Conservation (phyloP, 2,113 vertebrate genomes). For the Oreotrochilus melanogaster region DNA sequence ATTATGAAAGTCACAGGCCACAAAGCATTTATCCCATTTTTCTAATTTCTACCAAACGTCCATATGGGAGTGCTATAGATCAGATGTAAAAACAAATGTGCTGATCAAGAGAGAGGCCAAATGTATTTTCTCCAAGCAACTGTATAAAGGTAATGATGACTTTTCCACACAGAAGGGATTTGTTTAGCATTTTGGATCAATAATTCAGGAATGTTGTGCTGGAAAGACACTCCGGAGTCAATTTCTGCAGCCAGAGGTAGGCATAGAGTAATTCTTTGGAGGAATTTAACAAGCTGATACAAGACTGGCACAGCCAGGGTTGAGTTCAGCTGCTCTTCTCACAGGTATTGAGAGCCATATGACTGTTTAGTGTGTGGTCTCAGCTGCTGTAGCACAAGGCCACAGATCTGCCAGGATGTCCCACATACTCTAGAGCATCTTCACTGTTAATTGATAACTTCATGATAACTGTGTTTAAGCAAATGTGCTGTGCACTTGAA, state of each 20-base stretch:
- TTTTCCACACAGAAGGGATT: not conserved
- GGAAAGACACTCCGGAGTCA: not conserved
- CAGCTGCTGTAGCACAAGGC: not conserved
- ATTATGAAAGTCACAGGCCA: not conserved
- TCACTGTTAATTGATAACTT: not conserved
- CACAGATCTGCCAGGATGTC: not conserved
- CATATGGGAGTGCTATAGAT: not conserved
- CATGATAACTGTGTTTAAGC: not conserved
- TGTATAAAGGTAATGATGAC: not conserved
- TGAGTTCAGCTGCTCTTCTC: not conserved
- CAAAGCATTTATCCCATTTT: not conserved
- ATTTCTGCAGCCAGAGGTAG: not conserved
- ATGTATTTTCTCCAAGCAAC: not conserved
- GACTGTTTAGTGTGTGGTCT: not conserved
- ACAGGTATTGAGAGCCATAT: not conserved
- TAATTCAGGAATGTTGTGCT: not conserved
- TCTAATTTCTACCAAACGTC: not conserved
- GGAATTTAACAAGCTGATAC: not conserved
- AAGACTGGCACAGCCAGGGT: not conserved
- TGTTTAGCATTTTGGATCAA: not conserved
- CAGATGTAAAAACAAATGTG: not conserved
- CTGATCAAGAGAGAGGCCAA: not conserved
- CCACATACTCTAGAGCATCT: not conserved
- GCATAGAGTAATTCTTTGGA: not conserved
- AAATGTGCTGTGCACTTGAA: not conserved